Base-by-base conservation (phyloP, 1,140 invertebrate genomes). In the Phortica variegata region DNA sequence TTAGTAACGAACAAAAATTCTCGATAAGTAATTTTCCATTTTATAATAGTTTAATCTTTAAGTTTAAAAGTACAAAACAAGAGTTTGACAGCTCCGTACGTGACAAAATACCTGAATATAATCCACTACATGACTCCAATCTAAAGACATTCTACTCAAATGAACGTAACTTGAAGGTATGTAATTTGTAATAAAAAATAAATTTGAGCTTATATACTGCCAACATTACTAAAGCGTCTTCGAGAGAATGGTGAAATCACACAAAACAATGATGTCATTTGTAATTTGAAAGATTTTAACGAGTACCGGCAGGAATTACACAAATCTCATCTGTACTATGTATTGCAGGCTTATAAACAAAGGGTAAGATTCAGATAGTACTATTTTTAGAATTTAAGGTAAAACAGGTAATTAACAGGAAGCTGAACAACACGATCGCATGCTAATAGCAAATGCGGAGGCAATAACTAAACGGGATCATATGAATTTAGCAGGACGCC, bases 271-370 rank as follows among this genome's bases (percentile, higher is more conserved):
- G 70, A 75, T 51, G 73, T 75, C 1, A 73, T 75, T 0, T 75
- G 73, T 15, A 75, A 63, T 39, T 44, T 75, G 2, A 73, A 72
- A 47, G 73, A 75, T 23, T 75, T 75, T 21, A 75, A 75, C 49
- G 54, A 65, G 20, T 71, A 65, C 50, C 70, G 73, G 21, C 49
- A 59, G 53, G 53, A 63, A 31, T 48, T 75, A 41, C 61, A 79
- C 65, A 83, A 71, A 26, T 58, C 63, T 0, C 56, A 75, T 46
- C 38, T 75, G 4, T 72, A 69, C 47, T 63, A 66, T 44, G 56
- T 74, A 2, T 43, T 75, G n/a, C 60, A 75, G 43, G 68, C 69
- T 9, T 56, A 73, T 17, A 60, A 58, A 18, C 43, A 50, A 10
- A 37, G 29, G 33, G 52, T 53, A 39, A 33, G 32, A 18, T 10